Conservation (phyloP, 2,888 invertebrate genomes). For the Plebejus anna region DNA sequence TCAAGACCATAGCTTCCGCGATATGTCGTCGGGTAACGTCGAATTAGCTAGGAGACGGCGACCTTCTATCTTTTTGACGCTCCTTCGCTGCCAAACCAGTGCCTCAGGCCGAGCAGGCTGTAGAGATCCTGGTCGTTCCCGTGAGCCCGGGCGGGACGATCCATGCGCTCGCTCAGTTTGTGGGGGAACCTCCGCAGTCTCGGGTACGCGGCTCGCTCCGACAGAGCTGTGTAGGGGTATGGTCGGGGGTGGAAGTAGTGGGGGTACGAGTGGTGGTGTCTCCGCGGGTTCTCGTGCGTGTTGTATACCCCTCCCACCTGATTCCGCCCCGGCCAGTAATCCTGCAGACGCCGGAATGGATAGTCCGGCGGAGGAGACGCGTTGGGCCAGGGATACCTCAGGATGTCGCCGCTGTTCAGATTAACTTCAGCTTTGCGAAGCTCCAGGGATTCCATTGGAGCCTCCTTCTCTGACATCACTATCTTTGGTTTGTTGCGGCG, state of each 20-base stretch:
- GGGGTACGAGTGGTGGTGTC: slow-evolving; percentile 71
- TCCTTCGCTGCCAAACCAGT: slow-evolving; percentile 74
- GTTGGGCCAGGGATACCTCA: slow-evolving; percentile 67
- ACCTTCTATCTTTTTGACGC: slow-evolving; percentile 71
- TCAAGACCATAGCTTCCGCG: slow-evolving; percentile 69
- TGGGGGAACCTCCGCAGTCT: slow-evolving; percentile 57
- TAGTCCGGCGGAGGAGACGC: slow-evolving; percentile 65
- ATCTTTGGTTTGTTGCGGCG: slow-evolving; percentile 62
- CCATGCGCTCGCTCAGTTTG: slow-evolving; percentile 52
- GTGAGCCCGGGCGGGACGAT: slow-evolving; percentile 53
- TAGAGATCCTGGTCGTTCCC: slow-evolving; percentile 65
- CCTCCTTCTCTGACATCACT: slow-evolving; percentile 42
- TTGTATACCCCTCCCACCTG: slow-evolving; percentile 66
- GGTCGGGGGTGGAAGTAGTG: slow-evolving; percentile 59
- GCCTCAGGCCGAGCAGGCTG: slow-evolving; percentile 68
- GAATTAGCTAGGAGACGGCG: slow-evolving; percentile 58
- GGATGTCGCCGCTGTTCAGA: slow-evolving; percentile 55
- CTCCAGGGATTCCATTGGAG: slow-evolving; percentile 42
- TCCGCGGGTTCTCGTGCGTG: slow-evolving; percentile 64
- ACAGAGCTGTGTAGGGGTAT: slow-evolving; percentile 46
- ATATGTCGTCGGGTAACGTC: slow-evolving; percentile 78
- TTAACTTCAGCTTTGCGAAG: slow-evolving; percentile 39
- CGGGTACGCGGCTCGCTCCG: slow-evolving; percentile 53
- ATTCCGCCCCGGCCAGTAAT: slow-evolving; percentile 68
- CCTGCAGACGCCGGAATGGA: slow-evolving; percentile 70